Base-by-base conservation (phyloP, 2,113 vertebrate genomes). In the Mionectes macconnelli region DNA sequence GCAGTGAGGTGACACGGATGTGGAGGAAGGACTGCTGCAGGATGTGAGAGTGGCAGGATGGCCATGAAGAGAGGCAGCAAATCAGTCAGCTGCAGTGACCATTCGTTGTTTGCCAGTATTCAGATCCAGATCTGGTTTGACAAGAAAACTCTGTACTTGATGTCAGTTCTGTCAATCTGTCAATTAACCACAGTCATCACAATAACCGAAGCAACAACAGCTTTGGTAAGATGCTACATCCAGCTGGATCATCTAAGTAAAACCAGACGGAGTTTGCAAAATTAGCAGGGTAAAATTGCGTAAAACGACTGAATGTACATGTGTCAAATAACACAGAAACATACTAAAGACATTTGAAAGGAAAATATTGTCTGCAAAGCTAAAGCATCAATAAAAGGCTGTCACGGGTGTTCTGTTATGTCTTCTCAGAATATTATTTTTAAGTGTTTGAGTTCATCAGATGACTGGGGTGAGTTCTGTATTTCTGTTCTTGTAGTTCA, bases 1-100 rank as follows among this genome's bases (percentile, higher is more conserved):
- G 35, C 8, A 49, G 24, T 2, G 3, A 35, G 30, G 28, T 57
- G 70, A 24, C 1, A 0, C 12, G 35, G 12, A 13, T 22, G 7
- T n/a, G 30, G 45, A 40, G 37, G 33, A 50, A 37, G 28, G 56
- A 73, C 5, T 18, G 19, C 24, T 22, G 33, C 28, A 33, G 35
- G 10, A 49, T 21, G 9, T 75, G 28, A 25, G 14, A 42, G 64
- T n/a, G 30, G 27, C 25, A n/a, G 64, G 64, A 64, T 49, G 50
- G 19, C 33, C 25, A 1, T n/a, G 59, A 78, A 63, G 45, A 59
- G n/a, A 67, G 30, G 20, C 4, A 14, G 30, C 33, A 39, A 33
- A 56, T 33, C 69, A 62, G 9, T 39, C 28, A 55, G 12, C 19
- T 81, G 47, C 7, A 2, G 20, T 52, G n/a, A 25, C 25, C 17